Conservation (phyloP, 2,888 invertebrate genomes). For the Callyntrura guangdongensis region DNA sequence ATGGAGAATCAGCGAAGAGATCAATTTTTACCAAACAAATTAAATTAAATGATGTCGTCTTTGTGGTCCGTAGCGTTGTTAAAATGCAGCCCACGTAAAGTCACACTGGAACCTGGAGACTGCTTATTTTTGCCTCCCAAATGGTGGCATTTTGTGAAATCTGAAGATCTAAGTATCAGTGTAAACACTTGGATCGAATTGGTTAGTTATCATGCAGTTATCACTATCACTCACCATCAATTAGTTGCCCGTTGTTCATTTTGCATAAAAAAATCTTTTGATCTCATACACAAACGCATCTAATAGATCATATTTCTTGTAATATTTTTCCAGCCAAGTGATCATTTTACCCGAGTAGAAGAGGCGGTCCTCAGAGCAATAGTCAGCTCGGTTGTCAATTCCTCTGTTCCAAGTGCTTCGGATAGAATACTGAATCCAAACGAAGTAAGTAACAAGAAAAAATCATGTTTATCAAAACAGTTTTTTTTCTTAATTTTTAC, state of each 20-base stretch:
- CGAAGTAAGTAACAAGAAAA: conserved; percentile 69
- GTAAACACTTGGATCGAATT: conserved; percentile 93
- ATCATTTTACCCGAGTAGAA: conserved; percentile 87
- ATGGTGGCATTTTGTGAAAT: conserved; percentile 99
- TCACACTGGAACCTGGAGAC: conserved; percentile 91
- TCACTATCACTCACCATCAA: too few species aligned
- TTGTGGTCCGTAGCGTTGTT: conserved; percentile 80
- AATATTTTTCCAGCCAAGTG: conserved; percentile 85
- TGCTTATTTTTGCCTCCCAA: conserved; percentile 95
- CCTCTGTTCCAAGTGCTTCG: conserved; percentile 77
- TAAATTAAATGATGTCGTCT: too few species aligned
- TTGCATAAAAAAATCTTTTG: too few species aligned
- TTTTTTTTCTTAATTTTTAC: conserved; percentile 21
- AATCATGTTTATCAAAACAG: conserved; percentile 27
- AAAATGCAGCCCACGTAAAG: conserved; percentile 76
- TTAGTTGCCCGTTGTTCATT: too few species aligned
- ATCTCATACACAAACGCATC: too few species aligned
- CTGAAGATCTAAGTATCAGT: conserved; percentile 88
- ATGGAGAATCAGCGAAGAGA: too few species aligned
- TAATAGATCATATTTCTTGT: too few species aligned
- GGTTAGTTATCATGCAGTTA: too few species aligned
- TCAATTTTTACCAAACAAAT: too few species aligned
- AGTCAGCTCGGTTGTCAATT: conserved; percentile 86
- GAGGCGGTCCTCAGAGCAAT: conserved; percentile 91
- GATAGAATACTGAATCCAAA: conserved; percentile 83